Base-by-base conservation (phyloP, 2,888 invertebrate genomes). In the Rhimphoctona megacephalus region DNA sequence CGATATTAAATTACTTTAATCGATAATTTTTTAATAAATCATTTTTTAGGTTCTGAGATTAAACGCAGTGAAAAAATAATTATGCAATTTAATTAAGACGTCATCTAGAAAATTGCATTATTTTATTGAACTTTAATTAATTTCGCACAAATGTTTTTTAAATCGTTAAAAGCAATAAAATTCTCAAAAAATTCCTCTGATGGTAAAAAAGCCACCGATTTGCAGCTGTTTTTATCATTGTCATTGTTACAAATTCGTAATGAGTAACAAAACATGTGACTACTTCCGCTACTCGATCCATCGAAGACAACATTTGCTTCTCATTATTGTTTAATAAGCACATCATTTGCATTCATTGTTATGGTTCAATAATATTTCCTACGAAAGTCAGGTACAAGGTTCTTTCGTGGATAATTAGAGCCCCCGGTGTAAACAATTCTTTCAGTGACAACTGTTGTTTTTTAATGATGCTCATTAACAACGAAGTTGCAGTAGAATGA, bases 391-490 rank as follows among this genome's bases (percentile, higher is more conserved):
- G 17, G 17, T 33, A 30, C 64, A 22, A 43, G 52, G 64, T 78
- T 57, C 8, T 1, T 66, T 39, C 17, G 17, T 30, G 33, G 36
- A 25, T n/a, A 79, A 79, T 83, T 83, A 67, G 33, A 22, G 36
- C 33, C 54, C 36, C 67, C 67, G 57, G n/a, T 67, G 67, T 70
- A 46, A 39, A 69, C 39, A 52, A 84, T 69, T 70, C 25, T 74
- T 25, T 30, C 7, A 43, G 36, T 30, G 39, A 17, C 39, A 33
- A 80, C 17, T 22, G 46, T 25, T 67, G 6, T 19, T 39, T 76
- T 52, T 76, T 43, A 70, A 81, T 85, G 14, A 81, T 43, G 25
- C 77, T 74, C 8, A 49, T 61, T 39, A 54, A n/a, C 43, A 61
- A 61, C 57, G 36, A 76, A 43, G 74, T 22, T 64, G 19, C 64